Evolutionary conservation across 2,888 invertebrate genomes (phyloP), one percentile per base, ranked within the genome.

Genomic region (Lacanobia oleracea): DNA sequence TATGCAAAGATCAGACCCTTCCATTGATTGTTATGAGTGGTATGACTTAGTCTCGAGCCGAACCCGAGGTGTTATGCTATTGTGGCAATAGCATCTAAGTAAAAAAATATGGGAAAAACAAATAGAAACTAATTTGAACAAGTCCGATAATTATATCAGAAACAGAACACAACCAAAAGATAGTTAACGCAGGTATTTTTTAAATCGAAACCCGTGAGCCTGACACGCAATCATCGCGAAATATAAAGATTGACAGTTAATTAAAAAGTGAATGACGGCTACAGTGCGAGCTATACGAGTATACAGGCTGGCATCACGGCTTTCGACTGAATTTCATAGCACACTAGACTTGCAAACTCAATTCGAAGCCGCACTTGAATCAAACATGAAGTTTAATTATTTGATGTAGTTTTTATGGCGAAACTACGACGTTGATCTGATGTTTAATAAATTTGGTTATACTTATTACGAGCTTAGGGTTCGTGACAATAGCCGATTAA

Each of bases 171-270:
- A 33, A 50, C 14, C 18, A 64, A 75, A 43, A 56, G 21, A 16
- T 43, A 75, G 51, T 27, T 40, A n/a, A 40, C 40, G 37, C 57
- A 50, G 10, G 21, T 37, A 45, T 63, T 70, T 43, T 82, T 82
- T 67, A 63, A 62, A 53, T 65, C 67, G 40, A 75, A 80, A 72
- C 67, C 66, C 57, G 63, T 83, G 75, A 56, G 61, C 66, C 63
- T 75, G 83, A 79, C 82, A 75, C 14, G 67, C 76, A 71, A 79
- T 64, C 78, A 75, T 79, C 80, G 51, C 54, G 37, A 73, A 80
- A 76, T 71, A 76, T 67, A 75, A 76, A 75, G 85, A 81, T 71
- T 87, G 87, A 81, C 88, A 88, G 84, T 79, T 86, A 87, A 87
- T 87, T 88, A 88, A 87, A 88, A 79, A 82, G 21, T 37, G 80